Base-by-base conservation (phyloP, 2,797 vertebrate species). In the Botia almorhae region DNA sequence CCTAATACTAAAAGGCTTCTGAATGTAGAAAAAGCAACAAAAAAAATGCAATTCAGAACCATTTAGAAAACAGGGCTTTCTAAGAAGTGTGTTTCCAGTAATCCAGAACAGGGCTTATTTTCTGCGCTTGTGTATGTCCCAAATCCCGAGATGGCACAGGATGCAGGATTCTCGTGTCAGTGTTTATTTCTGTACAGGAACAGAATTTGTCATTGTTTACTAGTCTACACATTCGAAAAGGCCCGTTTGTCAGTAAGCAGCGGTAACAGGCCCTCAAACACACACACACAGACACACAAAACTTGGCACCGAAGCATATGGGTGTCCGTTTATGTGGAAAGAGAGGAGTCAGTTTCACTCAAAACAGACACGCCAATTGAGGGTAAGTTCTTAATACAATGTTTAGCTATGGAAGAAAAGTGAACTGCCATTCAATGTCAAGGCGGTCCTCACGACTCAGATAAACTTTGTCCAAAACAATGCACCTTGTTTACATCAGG, bases 121-220 rank as follows among this genome's bases (percentile, higher is more conserved):
- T 78, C 16, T 46, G 10, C 68, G 33, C 78, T 75, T 48, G 74
- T 69, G 55, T 75, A 82, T 82, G 78, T 84, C 39, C 16, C 8
- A 51, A 46, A 81, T 73, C 46, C 61, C 16, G 50, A 48, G 48
- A n/a, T 61, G 11, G 7, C 33, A 68, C 50, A 17, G 74, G 36
- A 50, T 67, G 36, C 39, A 75, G 60, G 79, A 61, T 58, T 79
- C 46, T 72, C 6, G 43, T 84, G 80, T 82, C 55, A 72, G 46
- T 21, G 67, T 73, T 65, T 84, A 74, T 87, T 50, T 78, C n/a
- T 48, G 61, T n/a, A 19, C 68, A 39, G 50, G 53, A 78, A 33
- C 76, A 23, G 55, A 84, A 79, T 70, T 58, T 79, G 78, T 85
- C 78, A 85, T 82, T 85, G 75, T 80, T 80, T 80, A 77, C 50